Conservation (phyloP, 2,888 invertebrate genomes). For the Meta bourneti region DNA sequence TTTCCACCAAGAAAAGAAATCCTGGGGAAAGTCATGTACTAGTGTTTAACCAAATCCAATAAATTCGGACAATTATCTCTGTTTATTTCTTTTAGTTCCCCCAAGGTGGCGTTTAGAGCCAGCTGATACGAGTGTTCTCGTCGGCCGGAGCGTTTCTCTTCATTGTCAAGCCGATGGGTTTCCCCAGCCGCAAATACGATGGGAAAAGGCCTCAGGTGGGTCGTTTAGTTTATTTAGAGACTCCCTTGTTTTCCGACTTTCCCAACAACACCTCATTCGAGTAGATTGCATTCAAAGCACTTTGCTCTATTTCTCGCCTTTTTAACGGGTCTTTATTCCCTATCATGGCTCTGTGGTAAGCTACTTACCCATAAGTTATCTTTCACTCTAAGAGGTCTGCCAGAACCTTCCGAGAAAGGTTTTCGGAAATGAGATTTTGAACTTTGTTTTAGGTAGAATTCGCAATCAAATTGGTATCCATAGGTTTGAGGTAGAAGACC, state of each 20-base stretch:
- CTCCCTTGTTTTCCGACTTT: background rate
- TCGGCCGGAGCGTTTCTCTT: conserved; percentile 79
- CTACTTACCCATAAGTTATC: background rate
- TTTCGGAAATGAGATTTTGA: no score
- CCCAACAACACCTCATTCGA: background rate
- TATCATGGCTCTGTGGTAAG: background rate
- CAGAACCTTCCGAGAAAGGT: no score
- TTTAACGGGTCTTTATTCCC: conserved; percentile 23
- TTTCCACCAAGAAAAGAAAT: no score
- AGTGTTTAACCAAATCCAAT: background rate
- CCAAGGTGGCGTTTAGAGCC: conserved; percentile 81
- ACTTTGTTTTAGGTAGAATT: no score
- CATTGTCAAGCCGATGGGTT: conserved; percentile 81
- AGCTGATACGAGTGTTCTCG: conserved; percentile 80
- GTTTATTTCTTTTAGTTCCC: conserved; percentile 77
- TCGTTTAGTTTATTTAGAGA: conserved; percentile 16
- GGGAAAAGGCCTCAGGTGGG: conserved; percentile 81
- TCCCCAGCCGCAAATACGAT: conserved; percentile 80
- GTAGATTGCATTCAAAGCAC: conserved; percentile 28
- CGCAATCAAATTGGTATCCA: no score
- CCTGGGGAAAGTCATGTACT: background rate
- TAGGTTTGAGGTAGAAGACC: no score
- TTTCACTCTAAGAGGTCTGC: background rate
- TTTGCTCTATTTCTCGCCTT: background rate
- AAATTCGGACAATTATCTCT: background rate